Base-by-base conservation (phyloP, 2,113 vertebrate species). In the Forbesichthys agassizii region DNA sequence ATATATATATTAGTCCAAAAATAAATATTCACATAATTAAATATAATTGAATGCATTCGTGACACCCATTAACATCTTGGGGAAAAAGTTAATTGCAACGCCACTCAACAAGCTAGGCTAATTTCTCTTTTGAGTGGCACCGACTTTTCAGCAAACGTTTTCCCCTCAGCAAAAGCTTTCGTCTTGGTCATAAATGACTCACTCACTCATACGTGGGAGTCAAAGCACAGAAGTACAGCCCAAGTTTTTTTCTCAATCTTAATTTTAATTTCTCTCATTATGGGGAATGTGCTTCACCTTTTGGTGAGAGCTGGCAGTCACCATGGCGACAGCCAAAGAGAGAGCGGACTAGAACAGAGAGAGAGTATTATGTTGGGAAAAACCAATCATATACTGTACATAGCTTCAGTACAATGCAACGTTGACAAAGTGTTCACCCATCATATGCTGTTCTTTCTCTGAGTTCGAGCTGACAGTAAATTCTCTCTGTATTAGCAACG, bases 141-240 rank as follows among this genome's bases (percentile, higher is more conserved):
- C 9, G 52, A 20, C 61, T 13, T 20, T 10, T 27, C 55, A 57
- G 16, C n/a, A 1, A 71, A 55, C 16, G n/a, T 69, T 79, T 63
- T 71, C 79, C 83, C 75, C 64, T 69, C 33, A 16, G 69, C 74
- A 71, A 79, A 86, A 72, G 74, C 80, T 74, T 68, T 84, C 69
- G 16, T 83, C 77, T 82, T 79, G 70, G 69, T 83, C 77, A 68
- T 55, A 64, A 64, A 68, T 89, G 87, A 90, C 71, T 90, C 83
- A 90, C 66, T 74, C 73, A 36, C n/a, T 20, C n/a, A 1, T 47
- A 63, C 49, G 89, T 88, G 82, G 87, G 89, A 84, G 83, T 76
- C 72, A 64, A 42, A 83, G 69, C 73, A 58, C 64, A 61, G 1
- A 77, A 81, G 74, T 77, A 74, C 68, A 63, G 77, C 73, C 74